Conservation (phyloP, 2,797 vertebrate species). For the Hemitrygon akajei region DNA sequence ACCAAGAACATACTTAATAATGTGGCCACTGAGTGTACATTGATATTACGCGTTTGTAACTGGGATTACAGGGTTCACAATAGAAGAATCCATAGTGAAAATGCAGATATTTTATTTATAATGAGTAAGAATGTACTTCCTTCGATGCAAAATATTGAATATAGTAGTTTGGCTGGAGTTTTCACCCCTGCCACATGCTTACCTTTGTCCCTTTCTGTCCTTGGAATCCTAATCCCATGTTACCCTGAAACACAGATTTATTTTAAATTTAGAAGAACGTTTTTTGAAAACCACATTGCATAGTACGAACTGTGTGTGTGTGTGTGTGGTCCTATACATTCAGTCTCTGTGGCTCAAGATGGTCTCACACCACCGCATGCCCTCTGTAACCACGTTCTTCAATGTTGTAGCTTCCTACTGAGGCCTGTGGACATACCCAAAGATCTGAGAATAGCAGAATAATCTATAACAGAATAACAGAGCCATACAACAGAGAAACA, state of each 20-base stretch:
- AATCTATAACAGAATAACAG: no score
- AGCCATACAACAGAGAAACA: no score
- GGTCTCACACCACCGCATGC: neutral
- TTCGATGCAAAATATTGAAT: neutral
- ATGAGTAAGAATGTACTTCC: neutral
- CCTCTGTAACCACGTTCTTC: neutral
- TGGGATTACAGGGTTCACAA: neutral
- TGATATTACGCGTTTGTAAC: neutral
- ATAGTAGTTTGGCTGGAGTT: neutral
- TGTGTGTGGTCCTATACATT: neutral
- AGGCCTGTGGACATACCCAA: neutral
- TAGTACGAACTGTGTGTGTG: neutral
- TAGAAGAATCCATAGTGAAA: neutral
- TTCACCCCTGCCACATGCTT: slow-evolving; percentile 42
- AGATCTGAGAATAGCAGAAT: neutral
- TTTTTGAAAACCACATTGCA: no score
- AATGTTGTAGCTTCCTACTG: no score
- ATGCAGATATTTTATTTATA: slow-evolving; percentile 15
- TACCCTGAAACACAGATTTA: slow-evolving; percentile 66
- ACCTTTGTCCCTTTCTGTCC: slow-evolving; percentile 93
- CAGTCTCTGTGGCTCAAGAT: neutral
- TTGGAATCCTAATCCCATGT: slow-evolving; percentile 71
- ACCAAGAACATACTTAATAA: no score
- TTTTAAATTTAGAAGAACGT: neutral
- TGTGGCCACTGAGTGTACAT: no score